Percentiles rank a stretch among this genome's conserved stretches.
Conservation (phyloP, 2,113 vertebrate genomes). For the Macrotus californicus region DNA sequence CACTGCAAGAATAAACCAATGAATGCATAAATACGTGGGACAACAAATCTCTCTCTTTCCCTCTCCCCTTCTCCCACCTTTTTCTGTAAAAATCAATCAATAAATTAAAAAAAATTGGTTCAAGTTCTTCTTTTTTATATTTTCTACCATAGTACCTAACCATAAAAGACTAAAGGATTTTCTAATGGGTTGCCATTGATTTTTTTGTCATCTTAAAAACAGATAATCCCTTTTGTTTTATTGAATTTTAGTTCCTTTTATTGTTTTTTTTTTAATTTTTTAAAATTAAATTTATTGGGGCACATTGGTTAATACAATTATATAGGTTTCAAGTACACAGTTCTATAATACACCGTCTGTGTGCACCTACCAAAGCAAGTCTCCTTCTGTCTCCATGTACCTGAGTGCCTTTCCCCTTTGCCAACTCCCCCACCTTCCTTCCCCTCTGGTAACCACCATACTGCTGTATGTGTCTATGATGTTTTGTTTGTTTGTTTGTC, state of each 20-base stretch:
- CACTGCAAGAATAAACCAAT: no score
- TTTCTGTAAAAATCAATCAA: no score
- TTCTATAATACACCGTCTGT: not conserved
- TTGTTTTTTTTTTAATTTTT: not conserved
- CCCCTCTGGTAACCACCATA: not conserved
- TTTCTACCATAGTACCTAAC: not conserved
- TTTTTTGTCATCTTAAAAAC: conserved; percentile 9
- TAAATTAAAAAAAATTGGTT: no score
- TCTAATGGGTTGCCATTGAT: not conserved
- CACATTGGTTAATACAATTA: not conserved
- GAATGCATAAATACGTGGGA: no score
- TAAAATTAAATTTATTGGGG: not conserved
- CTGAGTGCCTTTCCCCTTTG: not conserved
- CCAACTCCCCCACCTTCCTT: not conserved
- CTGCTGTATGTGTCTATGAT: not conserved
- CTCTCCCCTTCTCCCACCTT: no score
- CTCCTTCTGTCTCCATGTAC: not conserved
- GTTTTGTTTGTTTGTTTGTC: not conserved
- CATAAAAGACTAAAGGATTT: not conserved
- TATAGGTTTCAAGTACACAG: not conserved
- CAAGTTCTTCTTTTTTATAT: not conserved
- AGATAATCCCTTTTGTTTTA: not conserved
- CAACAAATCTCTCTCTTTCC: no score
- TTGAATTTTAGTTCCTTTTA: not conserved
- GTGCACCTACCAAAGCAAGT: not conserved